Evolutionary conservation across 2,797 vertebrate species (phyloP).

Genomic region (Dendrocincla fuliginosa): DNA sequence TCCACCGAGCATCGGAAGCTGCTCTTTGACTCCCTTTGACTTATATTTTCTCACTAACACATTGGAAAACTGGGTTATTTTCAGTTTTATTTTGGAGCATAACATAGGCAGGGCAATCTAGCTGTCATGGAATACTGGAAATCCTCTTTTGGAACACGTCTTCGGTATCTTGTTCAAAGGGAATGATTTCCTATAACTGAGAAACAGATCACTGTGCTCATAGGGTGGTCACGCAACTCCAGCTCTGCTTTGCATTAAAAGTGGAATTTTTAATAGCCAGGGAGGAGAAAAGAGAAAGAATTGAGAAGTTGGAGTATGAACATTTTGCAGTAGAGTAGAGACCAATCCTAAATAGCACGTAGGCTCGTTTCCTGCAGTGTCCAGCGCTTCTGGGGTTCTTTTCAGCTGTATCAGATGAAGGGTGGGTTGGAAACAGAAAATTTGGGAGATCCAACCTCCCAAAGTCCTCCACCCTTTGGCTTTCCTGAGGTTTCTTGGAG

Average conservation of each 20-base stretch:
- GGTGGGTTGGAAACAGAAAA: neutral
- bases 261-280: slow-evolving; percentile 38
- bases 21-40: neutral
- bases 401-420: neutral
- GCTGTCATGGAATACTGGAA: neutral
- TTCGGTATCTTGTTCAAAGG: neutral
- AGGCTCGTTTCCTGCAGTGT: neutral
- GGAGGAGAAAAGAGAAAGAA: neutral
- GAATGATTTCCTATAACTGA: slow-evolving; percentile 24
- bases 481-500: neutral
- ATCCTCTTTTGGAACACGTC: neutral
- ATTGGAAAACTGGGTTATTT: neutral
- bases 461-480: neutral
- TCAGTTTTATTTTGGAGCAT: neutral
- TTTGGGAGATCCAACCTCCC: neutral
- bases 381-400: neutral
- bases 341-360: neutral
- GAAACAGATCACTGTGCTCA: neutral
- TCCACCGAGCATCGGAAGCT: neutral
- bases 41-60: neutral
- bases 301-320: neutral
- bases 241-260: slow-evolving; percentile 48
- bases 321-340: neutral
- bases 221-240: neutral
- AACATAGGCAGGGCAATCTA: neutral